Conservation (phyloP, 2,888 invertebrate genomes). For the Pseudococcus jackbeardsleyi region DNA sequence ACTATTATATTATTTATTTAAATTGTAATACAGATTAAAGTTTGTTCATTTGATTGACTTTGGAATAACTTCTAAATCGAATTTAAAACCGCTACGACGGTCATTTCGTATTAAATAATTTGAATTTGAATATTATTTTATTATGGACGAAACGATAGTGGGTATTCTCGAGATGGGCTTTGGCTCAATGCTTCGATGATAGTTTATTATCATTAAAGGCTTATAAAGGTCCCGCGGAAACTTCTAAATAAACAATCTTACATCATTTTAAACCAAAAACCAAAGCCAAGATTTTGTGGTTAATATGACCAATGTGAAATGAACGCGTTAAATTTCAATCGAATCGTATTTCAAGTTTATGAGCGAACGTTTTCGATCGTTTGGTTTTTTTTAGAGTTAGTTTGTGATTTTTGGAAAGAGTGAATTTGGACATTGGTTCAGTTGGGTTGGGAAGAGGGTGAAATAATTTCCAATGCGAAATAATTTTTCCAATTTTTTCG, state of each 20-base stretch:
- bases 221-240: neutral
- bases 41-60: constrained; percentile 10
- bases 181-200: constrained; percentile 2
- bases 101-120: neutral
- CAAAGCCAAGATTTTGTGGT: neutral
- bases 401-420: no score
- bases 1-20: neutral
- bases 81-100: neutral
- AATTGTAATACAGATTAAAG: neutral
- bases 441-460: no score
- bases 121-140: neutral
- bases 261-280: neutral
- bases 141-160: neutral
- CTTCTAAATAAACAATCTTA: neutral
- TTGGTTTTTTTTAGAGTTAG: no score
- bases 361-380: neutral
- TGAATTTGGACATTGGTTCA: no score
- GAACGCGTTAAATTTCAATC: neutral
- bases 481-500: no score
- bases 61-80: neutral
- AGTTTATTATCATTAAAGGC: constrained; percentile 24
- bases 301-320: neutral
- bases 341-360: neutral
- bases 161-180: neutral
- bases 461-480: no score